phyloP scores from a whole-genome alignment of 2,888 invertebrate genomes.

The Hanleya hanleyi region DNA sequence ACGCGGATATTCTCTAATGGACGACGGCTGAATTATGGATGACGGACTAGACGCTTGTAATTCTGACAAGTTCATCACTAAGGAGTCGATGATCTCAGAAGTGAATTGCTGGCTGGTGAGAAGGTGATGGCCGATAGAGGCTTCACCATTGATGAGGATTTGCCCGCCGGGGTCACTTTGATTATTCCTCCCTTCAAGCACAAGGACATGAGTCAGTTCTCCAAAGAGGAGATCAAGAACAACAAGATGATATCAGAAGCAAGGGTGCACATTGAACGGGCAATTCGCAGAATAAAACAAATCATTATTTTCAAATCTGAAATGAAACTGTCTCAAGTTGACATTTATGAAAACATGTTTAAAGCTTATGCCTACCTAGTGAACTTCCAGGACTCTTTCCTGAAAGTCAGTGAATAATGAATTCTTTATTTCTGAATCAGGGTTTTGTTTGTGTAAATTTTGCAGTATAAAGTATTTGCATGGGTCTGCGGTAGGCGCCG shows the following conservation, averaged over 20 bases:
- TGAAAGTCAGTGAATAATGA: neutral
- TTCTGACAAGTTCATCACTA: neutral
- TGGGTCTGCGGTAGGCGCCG: too few species aligned
- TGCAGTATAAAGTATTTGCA: too few species aligned
- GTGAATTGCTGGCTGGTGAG: neutral
- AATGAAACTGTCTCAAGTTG: neutral
- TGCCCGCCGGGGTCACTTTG: neutral
- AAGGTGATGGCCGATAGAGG: neutral
- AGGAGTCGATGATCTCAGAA: neutral
- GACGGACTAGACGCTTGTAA: too few species aligned
- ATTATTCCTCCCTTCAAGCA: neutral
- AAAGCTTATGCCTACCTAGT: neutral
- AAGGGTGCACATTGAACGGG: neutral
- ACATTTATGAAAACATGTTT: neutral
- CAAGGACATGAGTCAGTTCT: neutral
- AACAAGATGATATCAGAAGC: neutral
- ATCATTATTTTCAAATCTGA: neutral
- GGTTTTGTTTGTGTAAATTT: too few species aligned
- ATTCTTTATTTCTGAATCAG: too few species aligned
- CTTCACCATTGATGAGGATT: neutral
- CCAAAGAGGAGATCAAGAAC: neutral
- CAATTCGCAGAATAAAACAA: neutral
- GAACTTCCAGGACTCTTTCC: neutral
- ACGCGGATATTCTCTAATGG: too few species aligned
- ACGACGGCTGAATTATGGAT: too few species aligned